These are phyloP conservation scores for Brienomyrus longianalis DNA, from an alignment of 2,113 vertebrate genomes.

Conservation along the genomic window DNA sequence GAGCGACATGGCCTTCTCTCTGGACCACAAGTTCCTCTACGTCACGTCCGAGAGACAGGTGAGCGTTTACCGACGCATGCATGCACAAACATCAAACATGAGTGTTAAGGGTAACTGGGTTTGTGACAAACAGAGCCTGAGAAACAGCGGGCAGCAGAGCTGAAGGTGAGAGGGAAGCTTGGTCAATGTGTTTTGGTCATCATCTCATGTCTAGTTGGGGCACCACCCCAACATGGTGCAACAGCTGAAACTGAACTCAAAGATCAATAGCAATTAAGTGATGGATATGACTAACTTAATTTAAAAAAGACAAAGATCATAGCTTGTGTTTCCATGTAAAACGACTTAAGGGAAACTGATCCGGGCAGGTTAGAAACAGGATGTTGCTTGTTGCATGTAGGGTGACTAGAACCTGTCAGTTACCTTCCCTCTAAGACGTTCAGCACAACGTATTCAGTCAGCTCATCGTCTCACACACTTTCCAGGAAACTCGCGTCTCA, in stretches of 20 bases:
- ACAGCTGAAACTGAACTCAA: not conserved
- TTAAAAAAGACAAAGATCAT: not conserved
- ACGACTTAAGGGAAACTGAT: not conserved
- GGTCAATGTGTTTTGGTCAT: not conserved
- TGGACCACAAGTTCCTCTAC: slow-evolving; percentile 77
- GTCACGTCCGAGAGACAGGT: slow-evolving; percentile 87
- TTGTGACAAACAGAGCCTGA: not conserved
- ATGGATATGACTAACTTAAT: not conserved
- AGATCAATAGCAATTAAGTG: not conserved
- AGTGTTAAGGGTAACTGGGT: not conserved
- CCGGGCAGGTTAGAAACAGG: not conserved
- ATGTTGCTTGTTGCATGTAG: not conserved
- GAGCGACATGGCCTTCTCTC: slow-evolving; percentile 89
- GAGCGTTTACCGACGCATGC: slow-evolving; percentile 23
- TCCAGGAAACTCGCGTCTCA: not conserved
- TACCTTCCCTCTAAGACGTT: not conserved
- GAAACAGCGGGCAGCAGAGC: not conserved
- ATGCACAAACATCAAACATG: not conserved
- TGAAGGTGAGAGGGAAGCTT: not conserved
- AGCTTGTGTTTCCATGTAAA: not conserved
- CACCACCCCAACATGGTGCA: not conserved
- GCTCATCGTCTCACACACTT: not conserved
- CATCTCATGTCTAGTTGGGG: not conserved
- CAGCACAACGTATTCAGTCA: not conserved
- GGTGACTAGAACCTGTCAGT: not conserved